Conservation (phyloP, 1,140 invertebrate genomes). For the Acromyrmex echinatior region DNA sequence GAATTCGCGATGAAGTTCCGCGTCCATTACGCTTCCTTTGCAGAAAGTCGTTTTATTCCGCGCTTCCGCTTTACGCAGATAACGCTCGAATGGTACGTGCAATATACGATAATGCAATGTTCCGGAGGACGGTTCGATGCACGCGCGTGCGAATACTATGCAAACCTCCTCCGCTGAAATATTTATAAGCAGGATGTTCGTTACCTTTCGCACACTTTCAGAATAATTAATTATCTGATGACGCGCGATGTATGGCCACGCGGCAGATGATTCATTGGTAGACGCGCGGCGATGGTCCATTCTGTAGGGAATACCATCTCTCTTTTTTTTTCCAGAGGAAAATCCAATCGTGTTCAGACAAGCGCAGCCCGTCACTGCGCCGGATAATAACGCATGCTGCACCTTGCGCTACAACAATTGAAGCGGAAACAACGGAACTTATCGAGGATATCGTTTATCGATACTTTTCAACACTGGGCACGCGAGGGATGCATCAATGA, state of each 20-base stretch:
- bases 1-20: conserved; percentile 53
- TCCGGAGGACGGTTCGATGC: conserved; percentile 36
- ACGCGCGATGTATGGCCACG: conserved; percentile 48
- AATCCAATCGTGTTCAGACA: conserved; percentile 23
- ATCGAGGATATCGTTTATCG: conserved; percentile 72
- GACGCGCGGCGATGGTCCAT: background rate
- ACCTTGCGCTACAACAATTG: conserved; percentile 18
- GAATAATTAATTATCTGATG: conserved; percentile 66
- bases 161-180: conserved; percentile 59
- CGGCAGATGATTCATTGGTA: conserved; percentile 49
- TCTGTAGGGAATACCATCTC: background rate
- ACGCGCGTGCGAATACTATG: conserved; percentile 23
- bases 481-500: conserved; percentile 19
- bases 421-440: conserved; percentile 58
- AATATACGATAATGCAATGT: conserved; percentile 60
- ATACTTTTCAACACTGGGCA: conserved; percentile 62
- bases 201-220: conserved; percentile 49
- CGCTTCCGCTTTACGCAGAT: conserved; percentile 58
- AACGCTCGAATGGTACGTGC: conserved; percentile 50
- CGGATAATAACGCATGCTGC: conserved; percentile 55
- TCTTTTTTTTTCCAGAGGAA: conserved; percentile 6
- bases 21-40: conserved; percentile 58
- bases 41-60: conserved; percentile 50
- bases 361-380: background rate
- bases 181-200: conserved; percentile 63